A percentile compares a stretch with the other conserved stretches of the same genome.
phyloP scores from a whole-genome alignment of 64 coral and sea anemone species.

The Hydrozoanthus tunicans region DNA sequence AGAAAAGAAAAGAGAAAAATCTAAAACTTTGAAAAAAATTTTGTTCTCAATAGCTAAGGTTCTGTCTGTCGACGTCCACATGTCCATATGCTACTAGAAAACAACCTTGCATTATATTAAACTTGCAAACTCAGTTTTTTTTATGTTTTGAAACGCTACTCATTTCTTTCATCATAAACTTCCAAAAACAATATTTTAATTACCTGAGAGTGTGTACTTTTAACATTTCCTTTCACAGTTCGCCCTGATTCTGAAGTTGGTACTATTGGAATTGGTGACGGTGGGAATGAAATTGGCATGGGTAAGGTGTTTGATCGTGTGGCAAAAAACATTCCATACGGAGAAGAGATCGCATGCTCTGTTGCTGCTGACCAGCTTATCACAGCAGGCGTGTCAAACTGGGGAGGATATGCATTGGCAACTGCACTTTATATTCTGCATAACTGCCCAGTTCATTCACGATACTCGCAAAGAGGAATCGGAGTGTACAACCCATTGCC shows the following conservation, averaged over 20 bases:
- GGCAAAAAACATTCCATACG: constrained; percentile 65
- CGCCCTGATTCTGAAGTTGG: constrained; percentile 30
- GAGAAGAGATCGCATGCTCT: constrained; percentile 71
- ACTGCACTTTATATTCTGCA: constrained; percentile 68
- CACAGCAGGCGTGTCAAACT: constrained; percentile 96
- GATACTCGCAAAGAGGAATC: constrained; percentile 67
- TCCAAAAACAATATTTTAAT: too few species aligned
- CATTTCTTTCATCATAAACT: too few species aligned
- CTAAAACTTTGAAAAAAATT: too few species aligned
- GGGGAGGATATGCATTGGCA: constrained; percentile 91
- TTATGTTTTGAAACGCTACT: too few species aligned
- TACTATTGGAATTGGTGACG: constrained; percentile 94
- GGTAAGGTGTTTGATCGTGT: constrained; percentile 78
- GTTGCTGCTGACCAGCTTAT: constrained; percentile 83
- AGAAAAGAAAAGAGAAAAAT: too few species aligned
- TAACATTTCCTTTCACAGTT: constrained; percentile 43
- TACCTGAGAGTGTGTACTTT: too few species aligned
- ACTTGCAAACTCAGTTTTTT: too few species aligned
- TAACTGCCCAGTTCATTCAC: constrained; percentile 78
- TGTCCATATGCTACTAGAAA: too few species aligned
- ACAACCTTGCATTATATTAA: too few species aligned
- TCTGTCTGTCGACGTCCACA: too few species aligned
- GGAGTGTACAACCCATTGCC: not conserved
- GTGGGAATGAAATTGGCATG: constrained; percentile 98
- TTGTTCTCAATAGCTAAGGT: too few species aligned